Percentiles rank a stretch among this genome's conserved stretches.
Evolutionary conservation across 2,797 vertebrate genomes (phyloP).

Genomic region (Arctocebus calabarensis): DNA sequence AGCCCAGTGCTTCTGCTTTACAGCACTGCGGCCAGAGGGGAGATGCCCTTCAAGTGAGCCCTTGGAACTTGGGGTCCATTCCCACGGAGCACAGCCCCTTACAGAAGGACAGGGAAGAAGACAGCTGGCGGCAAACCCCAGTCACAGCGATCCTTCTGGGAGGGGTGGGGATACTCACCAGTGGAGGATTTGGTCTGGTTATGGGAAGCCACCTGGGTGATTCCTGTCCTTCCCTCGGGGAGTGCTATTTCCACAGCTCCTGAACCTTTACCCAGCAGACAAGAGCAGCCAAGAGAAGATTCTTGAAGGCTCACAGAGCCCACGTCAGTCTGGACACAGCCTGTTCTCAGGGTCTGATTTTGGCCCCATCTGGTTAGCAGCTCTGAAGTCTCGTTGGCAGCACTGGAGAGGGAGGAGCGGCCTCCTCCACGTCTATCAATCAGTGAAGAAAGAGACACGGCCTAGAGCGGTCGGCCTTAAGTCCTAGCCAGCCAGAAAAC

Average conservation of each 20-base stretch:
- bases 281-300: not conserved
- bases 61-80: not conserved
- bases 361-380: conserved; percentile 9
- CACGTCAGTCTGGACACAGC: not conserved
- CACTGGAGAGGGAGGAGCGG: not conserved
- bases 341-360: not conserved
- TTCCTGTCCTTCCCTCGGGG: not conserved
- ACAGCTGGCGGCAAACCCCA: not conserved
- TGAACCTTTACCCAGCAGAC: not conserved
- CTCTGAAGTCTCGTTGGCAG: not conserved
- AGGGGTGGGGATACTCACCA: not conserved
- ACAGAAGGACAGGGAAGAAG: not conserved
- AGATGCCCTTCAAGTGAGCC: not conserved
- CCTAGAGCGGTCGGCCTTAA: not conserved
- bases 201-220: not conserved
- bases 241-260: not conserved
- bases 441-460: not conserved
- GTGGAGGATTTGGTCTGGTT: not conserved
- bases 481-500: not conserved
- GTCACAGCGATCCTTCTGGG: not conserved
- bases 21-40: not conserved
- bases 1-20: not conserved
- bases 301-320: not conserved
- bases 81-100: not conserved
- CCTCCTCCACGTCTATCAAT: not conserved